Evolutionary conservation across 2,113 vertebrate species (phyloP).

Genomic region (Hemibagrus wyckioides): DNA sequence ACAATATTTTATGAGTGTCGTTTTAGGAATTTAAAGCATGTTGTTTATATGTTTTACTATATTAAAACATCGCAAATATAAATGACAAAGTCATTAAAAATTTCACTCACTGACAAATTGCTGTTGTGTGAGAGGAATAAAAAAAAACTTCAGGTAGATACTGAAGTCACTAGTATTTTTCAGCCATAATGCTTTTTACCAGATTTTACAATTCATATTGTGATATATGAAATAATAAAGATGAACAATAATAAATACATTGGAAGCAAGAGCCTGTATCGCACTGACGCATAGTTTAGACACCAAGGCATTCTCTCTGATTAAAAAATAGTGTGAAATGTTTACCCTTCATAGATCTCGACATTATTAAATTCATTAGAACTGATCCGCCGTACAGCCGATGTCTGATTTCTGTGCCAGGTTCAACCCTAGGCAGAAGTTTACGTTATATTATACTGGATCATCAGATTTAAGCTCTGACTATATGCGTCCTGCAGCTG

Average conservation of each 20-base stretch:
- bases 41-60: background rate
- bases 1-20: background rate
- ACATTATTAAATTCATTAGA: background rate
- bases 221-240: no score
- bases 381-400: constrained; percentile 28
- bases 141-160: no score
- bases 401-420: constrained; percentile 53
- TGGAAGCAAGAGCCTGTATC: no score
- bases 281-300: background rate
- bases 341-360: background rate
- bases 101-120: no score
- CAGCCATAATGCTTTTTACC: no score
- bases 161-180: background rate
- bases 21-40: background rate
- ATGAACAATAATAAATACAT: no score
- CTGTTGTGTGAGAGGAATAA: no score
- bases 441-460: constrained; percentile 27
- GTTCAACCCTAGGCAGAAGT: constrained; percentile 51
- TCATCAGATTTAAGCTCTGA: constrained; percentile 38
- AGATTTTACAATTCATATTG: no score
- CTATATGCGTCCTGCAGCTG: constrained; percentile 53
- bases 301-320: background rate
- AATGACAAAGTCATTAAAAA: background rate
- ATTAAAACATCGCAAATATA: background rate
- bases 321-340: background rate